Evolutionary conservation across 2,797 vertebrate species (phyloP).

Genomic region (Phoebastria nigripes): DNA sequence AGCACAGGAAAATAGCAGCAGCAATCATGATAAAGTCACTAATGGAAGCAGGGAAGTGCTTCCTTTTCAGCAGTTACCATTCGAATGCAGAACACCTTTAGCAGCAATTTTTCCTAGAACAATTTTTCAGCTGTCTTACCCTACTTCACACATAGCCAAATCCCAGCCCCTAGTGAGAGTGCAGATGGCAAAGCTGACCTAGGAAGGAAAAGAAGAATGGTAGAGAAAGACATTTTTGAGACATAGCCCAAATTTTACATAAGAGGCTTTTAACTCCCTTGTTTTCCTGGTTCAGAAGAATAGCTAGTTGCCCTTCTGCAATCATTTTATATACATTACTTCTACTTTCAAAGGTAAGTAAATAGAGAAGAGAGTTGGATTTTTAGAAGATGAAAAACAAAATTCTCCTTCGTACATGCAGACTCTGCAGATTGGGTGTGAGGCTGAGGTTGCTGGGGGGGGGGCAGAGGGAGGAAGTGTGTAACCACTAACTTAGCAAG

Average conservation of each 20-base stretch:
- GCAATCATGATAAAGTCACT: neutral
- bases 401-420: neutral
- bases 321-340: neutral
- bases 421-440: neutral
- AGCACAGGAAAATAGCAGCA: neutral
- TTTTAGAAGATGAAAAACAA: neutral
- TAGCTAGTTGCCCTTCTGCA: neutral
- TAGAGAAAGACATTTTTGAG: neutral
- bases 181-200: slow-evolving; percentile 10
- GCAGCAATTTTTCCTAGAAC: neutral
- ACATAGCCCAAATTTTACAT: neutral
- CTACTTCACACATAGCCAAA: neutral
- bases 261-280: neutral
- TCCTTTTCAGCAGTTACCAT: neutral
- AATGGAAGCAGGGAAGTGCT: neutral
- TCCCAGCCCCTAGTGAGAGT: neutral
- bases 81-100: neutral
- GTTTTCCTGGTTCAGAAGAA: neutral
- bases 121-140: neutral
- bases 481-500: slow-evolving; percentile 10
- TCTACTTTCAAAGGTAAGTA: neutral
- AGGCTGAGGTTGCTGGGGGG: neutral
- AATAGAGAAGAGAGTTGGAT: neutral
- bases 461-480: slow-evolving; percentile 1
- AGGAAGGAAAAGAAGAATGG: neutral